Base-by-base conservation (phyloP, 1,140 invertebrate genomes). In the Zophobas atratus region DNA sequence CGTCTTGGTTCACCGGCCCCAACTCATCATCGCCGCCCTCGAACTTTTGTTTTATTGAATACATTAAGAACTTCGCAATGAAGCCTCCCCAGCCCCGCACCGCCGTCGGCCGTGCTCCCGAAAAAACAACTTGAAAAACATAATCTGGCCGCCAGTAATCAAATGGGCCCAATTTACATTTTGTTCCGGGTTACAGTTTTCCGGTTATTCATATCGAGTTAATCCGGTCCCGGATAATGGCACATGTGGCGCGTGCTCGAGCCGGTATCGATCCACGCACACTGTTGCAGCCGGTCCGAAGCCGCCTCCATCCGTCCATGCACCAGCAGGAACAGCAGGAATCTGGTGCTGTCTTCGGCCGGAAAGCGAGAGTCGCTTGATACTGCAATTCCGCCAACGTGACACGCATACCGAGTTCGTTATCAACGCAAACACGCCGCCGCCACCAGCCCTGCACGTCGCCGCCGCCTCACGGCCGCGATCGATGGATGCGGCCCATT, bases 241-340 rank as follows among this genome's bases (percentile, higher is more conserved):
- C 80, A 81, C 78, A 81, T 81, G 80, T 81, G 76, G 78, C 80
- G 78, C 78, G 73, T 81, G 76, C 70, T 67, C 51, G 63, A 76
- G 60, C 51, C 57, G 48, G 67, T 75, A 75, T 76, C 74, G 77
- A 79, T 79, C 77, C 63, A 79, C 74, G 74, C 77, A 72, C 53
- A 76, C 72, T 55, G 67, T 76, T 75, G 67, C 74, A 79, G 38
- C 53, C 35, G 8, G 56, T 5, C 8, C 36, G 41, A 63, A 4
- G 6, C 20, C 60, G 55, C 39, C 20, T 20, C 35, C 46, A 38
- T 49, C 38, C 35, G 49, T 43, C 34, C 41, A 60, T 56, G 51
- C 46, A 70, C 56, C 49, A 20, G 56, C 20, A 35, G 55, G 48
- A 55, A 55, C 49, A 20, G 56, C 20, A 35, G 55, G 48, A 55